Percentiles rank a stretch among this genome's conserved stretches.
Conservation (phyloP, 2,888 invertebrate genomes). For the Cephus pygmeus region DNA sequence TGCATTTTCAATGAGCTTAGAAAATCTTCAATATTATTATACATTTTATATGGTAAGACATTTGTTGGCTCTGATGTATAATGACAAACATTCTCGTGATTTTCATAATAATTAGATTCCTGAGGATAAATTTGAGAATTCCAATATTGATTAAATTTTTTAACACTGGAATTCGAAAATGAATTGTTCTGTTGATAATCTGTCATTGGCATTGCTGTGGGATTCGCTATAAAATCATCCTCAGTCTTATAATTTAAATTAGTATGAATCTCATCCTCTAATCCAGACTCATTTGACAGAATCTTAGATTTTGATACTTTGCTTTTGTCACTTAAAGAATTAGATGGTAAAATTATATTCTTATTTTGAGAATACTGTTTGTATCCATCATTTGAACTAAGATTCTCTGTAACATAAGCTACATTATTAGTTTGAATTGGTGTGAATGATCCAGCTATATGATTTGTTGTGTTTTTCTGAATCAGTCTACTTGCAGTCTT, state of each 20-base stretch:
- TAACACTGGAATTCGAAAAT: background rate
- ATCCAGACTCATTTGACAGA: background rate
- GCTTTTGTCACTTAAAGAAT: background rate
- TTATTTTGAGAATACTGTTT: conserved; percentile 15
- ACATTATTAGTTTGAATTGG: conserved; percentile 39
- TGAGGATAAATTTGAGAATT: background rate
- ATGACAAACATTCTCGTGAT: background rate
- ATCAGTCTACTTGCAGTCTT: background rate
- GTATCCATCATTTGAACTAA: background rate
- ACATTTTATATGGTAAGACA: background rate
- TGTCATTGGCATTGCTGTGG: background rate
- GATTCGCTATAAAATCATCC: background rate
- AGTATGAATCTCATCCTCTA: background rate
- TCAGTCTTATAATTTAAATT: background rate
- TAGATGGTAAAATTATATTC: conserved; percentile 2
- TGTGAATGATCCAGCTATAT: conserved; percentile 10
- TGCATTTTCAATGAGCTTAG: conserved; percentile 44
- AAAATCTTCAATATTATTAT: conserved; percentile 45
- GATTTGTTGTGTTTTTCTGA: background rate
- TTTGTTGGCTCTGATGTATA: background rate
- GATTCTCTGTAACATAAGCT: conserved; percentile 19
- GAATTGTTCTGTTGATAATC: background rate
- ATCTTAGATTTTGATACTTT: background rate
- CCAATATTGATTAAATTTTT: background rate
- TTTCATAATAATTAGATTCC: background rate